phyloP scores from a whole-genome alignment of 2,797 vertebrate genomes.

The Myioborus melanocephalus region DNA sequence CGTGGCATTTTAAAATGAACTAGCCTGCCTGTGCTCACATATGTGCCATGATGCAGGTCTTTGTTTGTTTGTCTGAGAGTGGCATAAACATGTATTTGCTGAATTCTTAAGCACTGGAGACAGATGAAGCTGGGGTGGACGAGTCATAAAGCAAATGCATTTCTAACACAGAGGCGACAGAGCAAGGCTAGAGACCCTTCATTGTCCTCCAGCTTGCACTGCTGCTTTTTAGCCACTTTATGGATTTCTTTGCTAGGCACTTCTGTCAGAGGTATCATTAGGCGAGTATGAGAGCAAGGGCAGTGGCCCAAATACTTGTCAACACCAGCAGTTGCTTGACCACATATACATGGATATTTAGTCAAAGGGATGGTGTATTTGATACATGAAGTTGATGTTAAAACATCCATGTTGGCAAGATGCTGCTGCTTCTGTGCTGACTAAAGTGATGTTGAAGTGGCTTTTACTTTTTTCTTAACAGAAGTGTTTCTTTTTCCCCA shows the following conservation, averaged over 20 bases:
- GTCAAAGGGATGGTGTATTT: neutral
- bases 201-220: neutral
- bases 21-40: neutral
- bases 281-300: neutral
- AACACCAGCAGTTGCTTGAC: neutral
- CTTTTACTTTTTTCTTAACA: neutral
- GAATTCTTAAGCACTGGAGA: neutral
- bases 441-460: neutral
- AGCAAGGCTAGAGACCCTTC: neutral
- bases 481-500: neutral
- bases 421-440: neutral
- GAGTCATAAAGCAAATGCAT: neutral
- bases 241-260: neutral
- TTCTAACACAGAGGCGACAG: accelerated
- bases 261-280: neutral
- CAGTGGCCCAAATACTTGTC: conserved; percentile 22
- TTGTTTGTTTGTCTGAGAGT: neutral
- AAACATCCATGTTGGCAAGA: neutral
- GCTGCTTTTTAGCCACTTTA: neutral
- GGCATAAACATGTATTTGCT: neutral
- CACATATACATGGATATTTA: neutral
- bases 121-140: neutral
- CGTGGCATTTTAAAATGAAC: neutral
- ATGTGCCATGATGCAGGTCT: neutral
- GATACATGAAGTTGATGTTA: neutral